phyloP scores from a whole-genome alignment of 2,797 vertebrate genomes.

The Helarctos malayanus region DNA sequence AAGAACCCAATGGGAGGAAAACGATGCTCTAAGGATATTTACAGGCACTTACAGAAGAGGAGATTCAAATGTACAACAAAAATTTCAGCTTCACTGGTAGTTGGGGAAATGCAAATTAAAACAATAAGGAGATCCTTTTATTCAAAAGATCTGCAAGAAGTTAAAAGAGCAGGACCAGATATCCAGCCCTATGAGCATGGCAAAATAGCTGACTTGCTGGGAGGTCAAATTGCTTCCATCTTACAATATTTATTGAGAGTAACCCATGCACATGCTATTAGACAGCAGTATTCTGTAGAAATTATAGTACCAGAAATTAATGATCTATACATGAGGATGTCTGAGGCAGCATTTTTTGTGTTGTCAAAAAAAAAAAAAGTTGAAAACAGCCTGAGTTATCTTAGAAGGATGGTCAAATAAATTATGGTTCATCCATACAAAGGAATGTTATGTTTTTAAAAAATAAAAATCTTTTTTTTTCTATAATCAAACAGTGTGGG shows the following conservation, averaged over 20 bases:
- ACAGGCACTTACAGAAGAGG: not conserved
- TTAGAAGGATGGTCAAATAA: constrained; percentile 14
- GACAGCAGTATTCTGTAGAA: constrained; percentile 45
- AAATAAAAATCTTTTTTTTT: not conserved
- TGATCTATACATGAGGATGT: not conserved
- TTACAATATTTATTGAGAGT: constrained; percentile 27
- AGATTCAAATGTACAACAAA: constrained; percentile 22
- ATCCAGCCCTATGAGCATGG: not conserved
- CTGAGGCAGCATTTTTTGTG: not conserved
- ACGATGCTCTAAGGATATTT: constrained; percentile 21
- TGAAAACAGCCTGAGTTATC: constrained; percentile 19
- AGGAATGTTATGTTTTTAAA: not conserved
- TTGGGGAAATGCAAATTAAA: constrained; percentile 40
- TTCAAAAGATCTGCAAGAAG: constrained; percentile 31
- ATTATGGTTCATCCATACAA: not conserved
- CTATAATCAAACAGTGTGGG: not conserved
- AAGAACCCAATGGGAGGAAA: not conserved
- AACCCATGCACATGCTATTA: not conserved
- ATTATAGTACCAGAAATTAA: constrained; percentile 35
- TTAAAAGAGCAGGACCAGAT: not conserved
- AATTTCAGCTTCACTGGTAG: constrained; percentile 19
- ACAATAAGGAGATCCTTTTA: constrained; percentile 53
- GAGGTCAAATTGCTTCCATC: not conserved
- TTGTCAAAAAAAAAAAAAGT: not conserved
- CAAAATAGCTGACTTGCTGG: not conserved